phyloP scores from a whole-genome alignment of 2,888 invertebrate species.

The Brenthis ino region DNA sequence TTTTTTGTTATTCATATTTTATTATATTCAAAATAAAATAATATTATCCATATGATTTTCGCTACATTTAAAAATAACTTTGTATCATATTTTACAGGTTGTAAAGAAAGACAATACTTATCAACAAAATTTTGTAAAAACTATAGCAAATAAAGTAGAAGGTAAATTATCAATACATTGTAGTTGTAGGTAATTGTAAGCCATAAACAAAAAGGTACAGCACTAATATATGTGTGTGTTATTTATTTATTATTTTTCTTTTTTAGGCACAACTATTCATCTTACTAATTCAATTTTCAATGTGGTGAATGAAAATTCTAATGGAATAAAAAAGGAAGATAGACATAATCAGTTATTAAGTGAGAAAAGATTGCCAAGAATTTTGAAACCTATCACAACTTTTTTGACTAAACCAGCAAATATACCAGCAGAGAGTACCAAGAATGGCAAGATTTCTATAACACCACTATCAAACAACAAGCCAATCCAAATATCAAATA shows the following conservation, averaged over 20 bases:
- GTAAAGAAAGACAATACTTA: conserved; percentile 35
- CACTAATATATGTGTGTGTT: not conserved
- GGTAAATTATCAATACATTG: conserved; percentile 25
- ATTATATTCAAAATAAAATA: not conserved
- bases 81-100: conserved; percentile 35
- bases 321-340: conserved; percentile 46
- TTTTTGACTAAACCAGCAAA: conserved; percentile 45
- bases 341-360: conserved; percentile 55
- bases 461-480: conserved; percentile 55
- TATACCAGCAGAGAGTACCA: conserved; percentile 59
- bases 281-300: conserved; percentile 60
- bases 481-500: conserved; percentile 45
- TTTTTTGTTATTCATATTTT: not conserved
- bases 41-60: not conserved
- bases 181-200: not conserved
- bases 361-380: conserved; percentile 60
- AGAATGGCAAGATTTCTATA: conserved; percentile 58
- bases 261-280: conserved; percentile 57
- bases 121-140: conserved; percentile 22
- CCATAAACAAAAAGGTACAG: too few species aligned
- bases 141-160: conserved; percentile 1
- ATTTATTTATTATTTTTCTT: not conserved
- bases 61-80: too few species aligned
- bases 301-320: conserved; percentile 69
- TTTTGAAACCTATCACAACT: conserved; percentile 53